phyloP scores from a whole-genome alignment of 2,888 invertebrate species.

The Cheilosia vulpina region DNA sequence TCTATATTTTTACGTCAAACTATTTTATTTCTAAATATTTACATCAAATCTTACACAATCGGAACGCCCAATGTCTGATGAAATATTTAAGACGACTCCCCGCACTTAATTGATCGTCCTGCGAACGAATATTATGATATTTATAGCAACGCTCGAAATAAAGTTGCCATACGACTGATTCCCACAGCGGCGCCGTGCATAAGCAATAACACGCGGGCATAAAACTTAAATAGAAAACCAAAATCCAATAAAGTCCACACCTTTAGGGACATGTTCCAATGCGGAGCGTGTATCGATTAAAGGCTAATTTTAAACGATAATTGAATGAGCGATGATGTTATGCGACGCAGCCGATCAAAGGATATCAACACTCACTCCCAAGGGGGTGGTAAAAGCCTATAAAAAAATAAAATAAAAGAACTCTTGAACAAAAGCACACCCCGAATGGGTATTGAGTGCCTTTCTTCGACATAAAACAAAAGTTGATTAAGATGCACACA shows the following conservation, averaged over 20 bases:
- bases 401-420: background rate
- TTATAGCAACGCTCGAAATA: background rate
- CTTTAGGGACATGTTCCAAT: background rate
- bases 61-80: background rate
- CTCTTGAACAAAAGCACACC: conserved; percentile 11
- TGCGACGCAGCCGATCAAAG: conserved; percentile 1
- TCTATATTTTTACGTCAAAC: background rate
- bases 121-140: background rate
- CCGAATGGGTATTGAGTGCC: conserved; percentile 3
- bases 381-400: background rate
- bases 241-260: background rate
- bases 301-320: conserved; percentile 30
- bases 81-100: conserved; percentile 7
- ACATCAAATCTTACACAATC: conserved; percentile 3
- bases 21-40: conserved; percentile 6
- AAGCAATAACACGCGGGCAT: too few species aligned
- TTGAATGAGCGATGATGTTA: conserved; percentile 3
- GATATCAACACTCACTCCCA: background rate
- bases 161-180: too few species aligned
- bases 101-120: conserved; percentile 12
- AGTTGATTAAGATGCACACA: background rate
- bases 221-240: conserved; percentile 20
- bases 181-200: background rate
- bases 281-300: conserved; percentile 3
- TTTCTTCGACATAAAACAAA: conserved; percentile 11